Percentiles rank a stretch among this genome's conserved stretches.
Conservation (phyloP, 2,113 vertebrate genomes). For the Anarhynchus alexandrinus region DNA sequence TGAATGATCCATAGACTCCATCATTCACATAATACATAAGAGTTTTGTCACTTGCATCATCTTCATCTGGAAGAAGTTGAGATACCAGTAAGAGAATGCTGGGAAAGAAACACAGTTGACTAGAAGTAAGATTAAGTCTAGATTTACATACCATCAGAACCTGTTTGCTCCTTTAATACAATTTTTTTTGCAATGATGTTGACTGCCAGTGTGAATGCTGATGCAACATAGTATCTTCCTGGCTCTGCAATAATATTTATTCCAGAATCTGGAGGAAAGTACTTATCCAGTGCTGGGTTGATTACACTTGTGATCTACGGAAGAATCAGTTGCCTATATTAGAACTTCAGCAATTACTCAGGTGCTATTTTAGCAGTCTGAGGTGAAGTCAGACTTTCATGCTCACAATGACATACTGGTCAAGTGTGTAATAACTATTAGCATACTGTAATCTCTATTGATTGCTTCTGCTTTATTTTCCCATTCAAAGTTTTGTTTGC, state of each 20-base stretch:
- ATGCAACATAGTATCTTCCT: slow-evolving; percentile 94
- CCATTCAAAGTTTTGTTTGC: not conserved
- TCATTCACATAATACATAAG: slow-evolving; percentile 99
- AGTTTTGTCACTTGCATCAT: slow-evolving; percentile 82
- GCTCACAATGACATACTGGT: not conserved
- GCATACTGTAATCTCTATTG: not conserved
- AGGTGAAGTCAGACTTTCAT: not conserved
- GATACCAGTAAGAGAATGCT: not conserved
- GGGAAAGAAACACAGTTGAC: not conserved
- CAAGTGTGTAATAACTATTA: not conserved
- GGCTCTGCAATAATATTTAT: slow-evolving; percentile 92
- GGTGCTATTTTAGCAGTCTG: not conserved
- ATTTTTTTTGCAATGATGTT: slow-evolving; percentile 98
- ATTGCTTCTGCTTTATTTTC: not conserved
- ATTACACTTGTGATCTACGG: slow-evolving; percentile 87
- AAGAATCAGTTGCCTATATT: not conserved
- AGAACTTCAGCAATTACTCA: not conserved
- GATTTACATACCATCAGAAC: slow-evolving; percentile 78
- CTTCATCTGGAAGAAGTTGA: slow-evolving; percentile 82
- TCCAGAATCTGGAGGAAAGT: slow-evolving; percentile 87
- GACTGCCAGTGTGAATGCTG: slow-evolving; percentile 92
- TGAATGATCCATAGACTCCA: slow-evolving; percentile 97
- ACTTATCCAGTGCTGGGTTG: slow-evolving; percentile 92
- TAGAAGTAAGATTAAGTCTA: not conserved
- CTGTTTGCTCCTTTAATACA: slow-evolving; percentile 83